Evolutionary conservation across 2,888 invertebrate genomes (phyloP).

Genomic region (Hydrotaea diabolus): DNA sequence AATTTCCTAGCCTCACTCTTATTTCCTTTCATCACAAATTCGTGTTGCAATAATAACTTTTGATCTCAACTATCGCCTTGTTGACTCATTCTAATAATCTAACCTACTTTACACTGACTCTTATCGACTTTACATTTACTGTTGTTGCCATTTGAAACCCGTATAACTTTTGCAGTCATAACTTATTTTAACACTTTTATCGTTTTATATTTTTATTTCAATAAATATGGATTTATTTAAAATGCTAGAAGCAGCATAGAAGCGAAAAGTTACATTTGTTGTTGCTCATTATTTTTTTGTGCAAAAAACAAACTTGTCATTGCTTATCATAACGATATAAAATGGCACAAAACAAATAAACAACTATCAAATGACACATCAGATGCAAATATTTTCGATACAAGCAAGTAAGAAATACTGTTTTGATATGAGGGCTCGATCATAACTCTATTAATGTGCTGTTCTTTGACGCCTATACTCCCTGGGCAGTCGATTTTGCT

Average conservation of each 20-base stretch:
- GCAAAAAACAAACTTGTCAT: background rate
- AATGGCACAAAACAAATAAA: constrained; percentile 44
- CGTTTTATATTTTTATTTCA: background rate
- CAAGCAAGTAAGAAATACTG: too few species aligned
- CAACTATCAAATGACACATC: constrained; percentile 2
- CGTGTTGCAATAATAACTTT: background rate
- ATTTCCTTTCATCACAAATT: too few species aligned
- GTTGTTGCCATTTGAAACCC: background rate
- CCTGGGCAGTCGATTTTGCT: too few species aligned
- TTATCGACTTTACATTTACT: background rate
- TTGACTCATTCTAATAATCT: constrained; percentile 43
- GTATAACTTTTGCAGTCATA: background rate
- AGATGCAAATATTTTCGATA: background rate
- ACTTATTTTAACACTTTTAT: background rate
- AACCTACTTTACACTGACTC: constrained; percentile 47
- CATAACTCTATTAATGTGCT: too few species aligned
- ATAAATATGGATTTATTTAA: constrained; percentile 17
- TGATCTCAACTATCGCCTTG: constrained; percentile 29
- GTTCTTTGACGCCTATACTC: too few species aligned
- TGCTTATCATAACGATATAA: constrained; percentile 28
- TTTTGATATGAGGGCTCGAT: too few species aligned
- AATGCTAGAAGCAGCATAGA: constrained; percentile 4
- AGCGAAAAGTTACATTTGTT: constrained; percentile 55
- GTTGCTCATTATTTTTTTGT: background rate
- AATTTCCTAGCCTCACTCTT: too few species aligned